These are phyloP conservation scores for Apotomis betuletana DNA, from an alignment of 2,888 invertebrate species.

Conservation along the genomic window DNA sequence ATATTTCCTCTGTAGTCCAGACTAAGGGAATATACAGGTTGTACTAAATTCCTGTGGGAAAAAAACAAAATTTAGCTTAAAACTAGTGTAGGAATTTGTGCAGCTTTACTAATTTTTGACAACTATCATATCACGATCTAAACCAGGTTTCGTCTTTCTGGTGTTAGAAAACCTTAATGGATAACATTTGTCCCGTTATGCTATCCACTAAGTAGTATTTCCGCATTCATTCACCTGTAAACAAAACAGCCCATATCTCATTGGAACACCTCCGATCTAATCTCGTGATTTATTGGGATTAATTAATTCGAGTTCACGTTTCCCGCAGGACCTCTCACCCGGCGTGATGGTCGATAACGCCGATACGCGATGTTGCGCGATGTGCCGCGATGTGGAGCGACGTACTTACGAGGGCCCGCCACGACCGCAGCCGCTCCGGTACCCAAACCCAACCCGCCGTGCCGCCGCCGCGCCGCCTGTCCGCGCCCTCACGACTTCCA, in stretches of 20 bases:
- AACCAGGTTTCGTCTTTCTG: no score
- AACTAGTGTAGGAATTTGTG: no score
- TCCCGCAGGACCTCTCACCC: slow-evolving; percentile 30
- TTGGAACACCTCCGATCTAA: slow-evolving; percentile 23
- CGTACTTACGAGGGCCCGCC: slow-evolving; percentile 5
- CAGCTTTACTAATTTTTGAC: no score
- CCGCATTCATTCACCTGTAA: slow-evolving; percentile 8
- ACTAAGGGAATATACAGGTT: no score
- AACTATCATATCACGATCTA: no score
- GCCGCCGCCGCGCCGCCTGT: slow-evolving; percentile 18
- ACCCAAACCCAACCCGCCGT: not conserved
- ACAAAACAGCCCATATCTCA: slow-evolving; percentile 23
- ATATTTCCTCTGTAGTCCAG: no score
- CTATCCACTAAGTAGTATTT: not conserved
- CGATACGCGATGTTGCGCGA: not conserved
- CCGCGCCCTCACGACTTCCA: slow-evolving; percentile 35
- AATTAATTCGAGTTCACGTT: slow-evolving; percentile 33
- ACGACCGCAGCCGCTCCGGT: slow-evolving; percentile 9
- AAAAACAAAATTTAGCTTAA: no score
- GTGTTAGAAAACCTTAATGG: not conserved
- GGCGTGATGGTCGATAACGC: slow-evolving; percentile 22
- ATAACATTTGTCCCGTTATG: not conserved
- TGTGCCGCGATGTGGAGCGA: slow-evolving; percentile 8
- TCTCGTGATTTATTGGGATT: slow-evolving; percentile 33
- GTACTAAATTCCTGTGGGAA: no score